Evolutionary conservation across 2,797 vertebrate species (phyloP).

Genomic region (Chloroceryle inda): DNA sequence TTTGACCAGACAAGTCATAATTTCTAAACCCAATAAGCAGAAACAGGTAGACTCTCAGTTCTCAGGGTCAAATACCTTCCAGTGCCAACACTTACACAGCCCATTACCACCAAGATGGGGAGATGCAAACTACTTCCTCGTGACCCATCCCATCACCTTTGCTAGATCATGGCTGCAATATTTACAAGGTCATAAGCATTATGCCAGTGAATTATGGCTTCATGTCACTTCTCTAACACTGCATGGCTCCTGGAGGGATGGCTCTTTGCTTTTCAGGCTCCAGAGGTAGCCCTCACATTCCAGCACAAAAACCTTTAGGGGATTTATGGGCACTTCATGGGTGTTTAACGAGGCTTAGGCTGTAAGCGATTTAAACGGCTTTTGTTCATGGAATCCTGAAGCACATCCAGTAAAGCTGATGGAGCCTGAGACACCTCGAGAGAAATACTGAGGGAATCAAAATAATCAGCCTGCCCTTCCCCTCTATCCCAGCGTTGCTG

Average conservation of each 20-base stretch:
- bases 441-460: background rate
- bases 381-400: background rate
- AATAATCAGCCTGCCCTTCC: background rate
- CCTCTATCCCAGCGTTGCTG: background rate
- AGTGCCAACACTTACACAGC: background rate
- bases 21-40: background rate
- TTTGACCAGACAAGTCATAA: background rate
- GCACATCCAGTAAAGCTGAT: background rate
- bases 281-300: background rate
- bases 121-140: background rate
- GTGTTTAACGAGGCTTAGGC: constrained; percentile 29
- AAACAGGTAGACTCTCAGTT: background rate
- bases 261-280: background rate
- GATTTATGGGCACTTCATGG: background rate
- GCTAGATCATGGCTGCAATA: background rate
- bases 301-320: background rate
- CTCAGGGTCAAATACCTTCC: background rate
- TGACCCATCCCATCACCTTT: background rate
- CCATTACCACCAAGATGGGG: background rate
- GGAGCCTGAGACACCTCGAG: background rate
- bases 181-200: background rate
- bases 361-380: background rate
- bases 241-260: background rate
- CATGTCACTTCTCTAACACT: background rate
- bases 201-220: background rate